Evolutionary conservation across 92 coral and sea anemone genomes (phyloP), one percentile per base, ranked within the genome.

Genomic region (Porites evermanni): DNA sequence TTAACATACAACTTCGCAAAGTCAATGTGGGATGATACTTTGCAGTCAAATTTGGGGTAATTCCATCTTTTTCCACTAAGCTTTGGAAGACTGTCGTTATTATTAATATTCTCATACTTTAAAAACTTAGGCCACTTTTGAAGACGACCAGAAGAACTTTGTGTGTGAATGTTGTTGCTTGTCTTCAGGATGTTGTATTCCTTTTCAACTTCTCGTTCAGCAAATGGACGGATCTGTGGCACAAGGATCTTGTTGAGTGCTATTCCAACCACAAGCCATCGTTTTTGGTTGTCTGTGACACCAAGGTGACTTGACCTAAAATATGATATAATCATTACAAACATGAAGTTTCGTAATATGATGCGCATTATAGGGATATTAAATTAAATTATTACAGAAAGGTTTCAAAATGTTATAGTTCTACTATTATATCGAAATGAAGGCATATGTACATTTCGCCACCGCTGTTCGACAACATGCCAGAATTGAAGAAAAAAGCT

Each of bases 221-320:
- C 83, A 63, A 74, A 93, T 6, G 82, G 64, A 8, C 90, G 90
- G 60, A 92, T 56, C 26, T 70, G 24, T 83, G 97, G 95, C 2
- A 89, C 77, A 8, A 94, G 89, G 53, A 56, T 7, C 74, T 92
- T 94, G 85, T 94, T 74, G 60, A 94, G 91, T 14, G 89, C 90
- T 60, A 94, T 86, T 20, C 97, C 97, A 14, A 54, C 79, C 29
- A 94, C 97, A 54, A 94, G 84, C 97, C 97, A 94, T 24, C 82
- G 70, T 23, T 78, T 78, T 38, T 64, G 58, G 47, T 32, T 64
- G 2, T 60, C 70, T 29, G 82, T 29, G 18, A 78, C 8, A 64
- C 53, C 32, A 78, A 78, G 70, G n/a, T n/a, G n/a, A n/a, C n/a
- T n/a, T n/a, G n/a, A n/a, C n/a, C n/a, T n/a, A n/a, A n/a, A n/a